These are phyloP conservation scores for Nymphalis urticae DNA, from an alignment of 2,888 invertebrate species.

Conservation along the genomic window DNA sequence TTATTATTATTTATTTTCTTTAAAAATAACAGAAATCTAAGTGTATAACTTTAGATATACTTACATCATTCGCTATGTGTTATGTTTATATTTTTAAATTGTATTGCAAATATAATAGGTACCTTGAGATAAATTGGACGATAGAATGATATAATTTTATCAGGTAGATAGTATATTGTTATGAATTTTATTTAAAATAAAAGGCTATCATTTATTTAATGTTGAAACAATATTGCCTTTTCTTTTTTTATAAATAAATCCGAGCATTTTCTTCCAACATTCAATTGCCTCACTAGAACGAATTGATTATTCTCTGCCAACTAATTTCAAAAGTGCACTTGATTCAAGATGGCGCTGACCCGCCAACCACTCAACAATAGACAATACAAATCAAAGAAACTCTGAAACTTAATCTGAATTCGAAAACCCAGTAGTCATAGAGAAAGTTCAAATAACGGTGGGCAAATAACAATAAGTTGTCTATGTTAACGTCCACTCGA, in stretches of 20 bases:
- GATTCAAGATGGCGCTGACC: slow-evolving; percentile 51
- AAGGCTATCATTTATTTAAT: too few species aligned
- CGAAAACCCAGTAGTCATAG: slow-evolving; percentile 56
- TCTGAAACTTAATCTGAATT: slow-evolving; percentile 55
- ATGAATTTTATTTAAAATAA: neutral
- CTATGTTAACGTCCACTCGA: slow-evolving; percentile 21
- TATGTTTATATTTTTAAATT: too few species aligned
- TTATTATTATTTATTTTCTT: too few species aligned
- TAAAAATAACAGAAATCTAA: too few species aligned
- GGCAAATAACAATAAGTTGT: slow-evolving; percentile 29
- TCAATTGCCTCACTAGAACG: slow-evolving; percentile 33
- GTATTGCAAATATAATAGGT: too few species aligned
- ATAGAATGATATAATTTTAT: too few species aligned
- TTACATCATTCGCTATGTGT: too few species aligned
- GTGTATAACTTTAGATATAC: too few species aligned
- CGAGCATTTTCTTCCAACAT: slow-evolving; percentile 19
- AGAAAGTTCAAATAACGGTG: slow-evolving; percentile 63
- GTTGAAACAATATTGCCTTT: neutral
- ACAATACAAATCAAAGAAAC: slow-evolving; percentile 54
- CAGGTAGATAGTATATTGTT: neutral
- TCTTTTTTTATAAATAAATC: neutral
- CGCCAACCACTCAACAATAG: slow-evolving; percentile 51
- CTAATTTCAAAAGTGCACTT: slow-evolving; percentile 53
- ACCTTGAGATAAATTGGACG: too few species aligned
- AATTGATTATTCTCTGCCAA: slow-evolving; percentile 46